Percentiles rank a stretch among this genome's conserved stretches.
Evolutionary conservation across 2,113 vertebrate genomes (phyloP).

Genomic region (Seriola rivoliana): DNA sequence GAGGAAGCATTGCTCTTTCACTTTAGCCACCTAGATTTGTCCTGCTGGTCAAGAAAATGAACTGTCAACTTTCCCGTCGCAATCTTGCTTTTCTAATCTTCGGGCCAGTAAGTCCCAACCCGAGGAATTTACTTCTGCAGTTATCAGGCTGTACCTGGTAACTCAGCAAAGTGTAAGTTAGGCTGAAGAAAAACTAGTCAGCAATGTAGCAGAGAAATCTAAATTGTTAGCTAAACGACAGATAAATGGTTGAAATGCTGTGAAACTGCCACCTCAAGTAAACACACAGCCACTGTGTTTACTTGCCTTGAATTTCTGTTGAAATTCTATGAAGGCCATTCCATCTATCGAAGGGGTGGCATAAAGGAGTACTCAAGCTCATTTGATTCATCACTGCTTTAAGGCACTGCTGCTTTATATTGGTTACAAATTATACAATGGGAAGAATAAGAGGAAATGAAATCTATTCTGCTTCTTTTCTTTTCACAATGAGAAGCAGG

Average conservation of each 20-base stretch:
- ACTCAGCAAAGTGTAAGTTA: neutral
- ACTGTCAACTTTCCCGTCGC: neutral
- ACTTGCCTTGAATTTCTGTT: too few species aligned
- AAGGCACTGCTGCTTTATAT: slow-evolving; percentile 20
- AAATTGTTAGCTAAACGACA: neutral
- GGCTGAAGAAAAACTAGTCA: neutral
- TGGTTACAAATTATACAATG: slow-evolving; percentile 5
- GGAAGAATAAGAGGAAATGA: slow-evolving; percentile 41
- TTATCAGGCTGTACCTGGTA: neutral
- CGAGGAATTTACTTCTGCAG: neutral
- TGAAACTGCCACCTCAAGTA: too few species aligned
- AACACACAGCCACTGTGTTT: too few species aligned
- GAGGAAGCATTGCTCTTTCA: slow-evolving; percentile 15
- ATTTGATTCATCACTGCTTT: neutral
- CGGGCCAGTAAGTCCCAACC: neutral
- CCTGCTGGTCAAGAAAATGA: slow-evolving; percentile 10
- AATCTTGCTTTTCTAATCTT: neutral
- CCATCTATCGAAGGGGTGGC: neutral
- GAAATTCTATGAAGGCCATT: neutral
- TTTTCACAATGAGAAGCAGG: slow-evolving; percentile 25
- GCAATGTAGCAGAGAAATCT: neutral
- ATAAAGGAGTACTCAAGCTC: neutral
- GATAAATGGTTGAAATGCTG: neutral
- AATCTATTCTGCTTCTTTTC: slow-evolving; percentile 20
- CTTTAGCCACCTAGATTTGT: neutral